Evolutionary conservation across 2,797 vertebrate genomes (phyloP).

Genomic region (Enteromius unitaeniatus): DNA sequence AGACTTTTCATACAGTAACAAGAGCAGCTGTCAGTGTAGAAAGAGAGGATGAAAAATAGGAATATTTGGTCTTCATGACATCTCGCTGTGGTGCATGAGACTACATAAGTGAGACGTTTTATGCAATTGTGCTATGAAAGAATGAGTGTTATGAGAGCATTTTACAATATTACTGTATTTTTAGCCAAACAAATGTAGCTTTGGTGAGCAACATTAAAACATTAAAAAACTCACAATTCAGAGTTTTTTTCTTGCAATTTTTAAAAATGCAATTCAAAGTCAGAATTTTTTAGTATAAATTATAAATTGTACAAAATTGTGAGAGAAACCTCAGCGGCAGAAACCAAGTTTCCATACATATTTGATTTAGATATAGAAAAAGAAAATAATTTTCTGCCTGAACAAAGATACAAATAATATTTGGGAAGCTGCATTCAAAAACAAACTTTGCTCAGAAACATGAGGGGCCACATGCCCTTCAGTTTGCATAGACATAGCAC

Average conservation of each 20-base stretch:
- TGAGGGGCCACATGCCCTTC: background rate
- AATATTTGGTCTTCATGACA: background rate
- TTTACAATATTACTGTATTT: too few relatives aligned
- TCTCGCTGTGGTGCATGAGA: background rate
- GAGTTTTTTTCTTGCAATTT: background rate
- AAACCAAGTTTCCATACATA: background rate
- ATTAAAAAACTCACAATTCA: too few relatives aligned
- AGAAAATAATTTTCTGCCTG: background rate
- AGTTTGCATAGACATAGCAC: background rate
- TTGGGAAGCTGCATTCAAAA: background rate
- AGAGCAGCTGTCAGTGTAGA: background rate
- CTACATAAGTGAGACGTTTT: background rate
- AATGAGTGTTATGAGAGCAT: too few relatives aligned
- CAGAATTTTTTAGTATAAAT: too few relatives aligned
- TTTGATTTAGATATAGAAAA: background rate
- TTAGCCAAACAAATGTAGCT: too few relatives aligned
- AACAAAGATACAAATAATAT: background rate
- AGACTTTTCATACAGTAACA: background rate
- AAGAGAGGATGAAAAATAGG: background rate
- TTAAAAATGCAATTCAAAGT: too few relatives aligned
- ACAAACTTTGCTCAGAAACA: background rate
- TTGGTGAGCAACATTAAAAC: too few relatives aligned
- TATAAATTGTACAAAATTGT: background rate
- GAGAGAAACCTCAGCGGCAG: background rate
- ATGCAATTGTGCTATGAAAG: too few relatives aligned